A percentile compares a stretch with the other conserved stretches of the same genome.
Conservation (phyloP, 2,797 vertebrate species). For the Sandelia bainsii region DNA sequence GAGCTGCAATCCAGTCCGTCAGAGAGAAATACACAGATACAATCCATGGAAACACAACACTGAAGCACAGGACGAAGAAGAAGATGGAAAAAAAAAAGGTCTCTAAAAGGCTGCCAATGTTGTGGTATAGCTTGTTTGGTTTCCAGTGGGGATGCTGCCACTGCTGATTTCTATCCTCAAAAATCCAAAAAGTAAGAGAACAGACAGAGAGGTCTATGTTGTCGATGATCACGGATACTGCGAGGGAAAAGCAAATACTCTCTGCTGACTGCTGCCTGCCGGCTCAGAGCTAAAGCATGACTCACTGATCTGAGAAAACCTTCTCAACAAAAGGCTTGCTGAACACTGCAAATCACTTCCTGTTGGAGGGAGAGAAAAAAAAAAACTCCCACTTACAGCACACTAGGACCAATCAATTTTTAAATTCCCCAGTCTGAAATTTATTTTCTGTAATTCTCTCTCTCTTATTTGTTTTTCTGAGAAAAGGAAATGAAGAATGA, state of each 20-base stretch:
- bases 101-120: constrained; percentile 62
- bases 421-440: constrained; percentile 90
- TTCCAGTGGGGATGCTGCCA: constrained; percentile 62
- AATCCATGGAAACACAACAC: constrained; percentile 81
- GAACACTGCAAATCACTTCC: constrained; percentile 99
- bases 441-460: constrained; percentile 79
- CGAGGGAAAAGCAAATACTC: constrained; percentile 75
- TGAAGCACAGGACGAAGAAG: constrained; percentile 59
- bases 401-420: constrained; percentile 95
- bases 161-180: constrained; percentile 57
- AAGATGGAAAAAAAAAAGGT: constrained; percentile 60
- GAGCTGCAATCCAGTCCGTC: constrained; percentile 77
- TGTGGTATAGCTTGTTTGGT: constrained; percentile 70
- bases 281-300: constrained; percentile 97
- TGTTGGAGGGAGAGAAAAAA: constrained; percentile 88
- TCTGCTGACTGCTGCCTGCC: constrained; percentile 84
- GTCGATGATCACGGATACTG: constrained; percentile 71
- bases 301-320: constrained; percentile 98
- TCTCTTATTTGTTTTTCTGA: constrained; percentile 59
- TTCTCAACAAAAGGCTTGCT: constrained; percentile 99
- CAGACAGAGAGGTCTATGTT: constrained; percentile 81
- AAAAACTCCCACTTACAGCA: constrained; percentile 96
- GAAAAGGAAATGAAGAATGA: constrained; percentile 56
- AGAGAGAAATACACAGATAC: constrained; percentile 72
- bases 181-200: constrained; percentile 64